A percentile compares a stretch with the other conserved stretches of the same genome.
phyloP scores from a whole-genome alignment of 2,797 vertebrate species.

The Oryzias dopingdopingensis region DNA sequence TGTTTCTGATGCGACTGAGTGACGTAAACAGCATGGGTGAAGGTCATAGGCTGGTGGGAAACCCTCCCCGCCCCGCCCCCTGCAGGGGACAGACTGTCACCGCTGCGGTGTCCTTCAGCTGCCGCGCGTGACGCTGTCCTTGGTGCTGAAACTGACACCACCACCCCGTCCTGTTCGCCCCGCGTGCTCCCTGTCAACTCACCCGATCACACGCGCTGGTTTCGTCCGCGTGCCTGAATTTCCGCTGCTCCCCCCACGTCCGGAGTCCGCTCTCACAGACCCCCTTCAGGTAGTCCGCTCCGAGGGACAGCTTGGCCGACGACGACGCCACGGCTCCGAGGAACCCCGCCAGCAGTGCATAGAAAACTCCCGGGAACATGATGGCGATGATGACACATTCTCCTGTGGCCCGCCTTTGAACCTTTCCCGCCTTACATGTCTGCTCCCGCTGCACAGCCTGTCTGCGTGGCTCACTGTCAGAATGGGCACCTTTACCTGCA shows the following conservation, averaged over 20 bases:
- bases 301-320: conserved; percentile 86
- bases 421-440: conserved; percentile 47
- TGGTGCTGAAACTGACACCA: conserved; percentile 40
- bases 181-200: conserved; percentile 37
- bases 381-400: conserved; percentile 58
- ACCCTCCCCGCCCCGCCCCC: too few relatives aligned
- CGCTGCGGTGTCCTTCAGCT: conserved; percentile 49
- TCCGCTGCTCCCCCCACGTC: conserved; percentile 77
- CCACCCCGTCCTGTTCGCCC: too few relatives aligned
- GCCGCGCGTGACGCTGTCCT: conserved; percentile 28
- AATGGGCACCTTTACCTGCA: conserved; percentile 47
- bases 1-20: too few relatives aligned
- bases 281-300: conserved; percentile 81
- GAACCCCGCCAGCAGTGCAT: conserved; percentile 85
- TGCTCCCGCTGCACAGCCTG: conserved; percentile 27
- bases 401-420: conserved; percentile 40
- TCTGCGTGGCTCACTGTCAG: conserved; percentile 28
- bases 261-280: conserved; percentile 77
- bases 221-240: conserved; percentile 68
- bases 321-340: conserved; percentile 87
- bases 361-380: conserved; percentile 82
- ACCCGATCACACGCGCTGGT: conserved; percentile 81
- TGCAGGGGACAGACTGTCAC: too few relatives aligned
- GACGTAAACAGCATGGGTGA: too few relatives aligned
- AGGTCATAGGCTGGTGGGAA: too few relatives aligned